Percentiles rank a stretch among this genome's conserved stretches.
Evolutionary conservation across 1,140 invertebrate genomes (phyloP).

Genomic region (Lutraria rhynchaena): DNA sequence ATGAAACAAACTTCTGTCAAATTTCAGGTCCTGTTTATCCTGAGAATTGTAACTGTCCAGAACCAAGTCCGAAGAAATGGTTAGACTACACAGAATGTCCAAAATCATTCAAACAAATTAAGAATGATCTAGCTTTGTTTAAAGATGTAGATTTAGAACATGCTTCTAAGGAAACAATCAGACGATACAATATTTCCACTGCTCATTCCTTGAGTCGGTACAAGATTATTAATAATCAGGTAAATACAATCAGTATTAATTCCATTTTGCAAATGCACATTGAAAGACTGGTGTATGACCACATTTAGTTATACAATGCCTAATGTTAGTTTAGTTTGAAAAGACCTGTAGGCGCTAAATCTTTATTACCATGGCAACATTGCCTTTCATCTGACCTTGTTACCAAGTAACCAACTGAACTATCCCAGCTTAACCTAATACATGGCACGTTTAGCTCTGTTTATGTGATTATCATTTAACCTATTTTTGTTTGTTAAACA

Average conservation of each 20-base stretch:
- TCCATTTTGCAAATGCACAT: neutral
- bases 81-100: slow-evolving; percentile 87
- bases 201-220: slow-evolving; percentile 96
- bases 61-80: slow-evolving; percentile 86
- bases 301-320: neutral
- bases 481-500: too few relatives aligned
- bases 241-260: slow-evolving; percentile 75
- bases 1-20: too few relatives aligned
- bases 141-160: slow-evolving; percentile 88
- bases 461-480: too few relatives aligned
- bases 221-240: slow-evolving; percentile 91
- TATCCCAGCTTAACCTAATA: too few relatives aligned
- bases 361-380: too few relatives aligned
- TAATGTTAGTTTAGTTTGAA: too few relatives aligned
- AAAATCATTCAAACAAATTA: slow-evolving; percentile 87
- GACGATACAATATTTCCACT: slow-evolving; percentile 88
- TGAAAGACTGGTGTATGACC: neutral
- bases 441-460: too few relatives aligned
- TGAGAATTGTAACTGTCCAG: slow-evolving; percentile 94
- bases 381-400: too few relatives aligned
- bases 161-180: slow-evolving; percentile 86
- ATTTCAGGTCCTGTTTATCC: slow-evolving; percentile 84
- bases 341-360: too few relatives aligned
- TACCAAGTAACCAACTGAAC: too few relatives aligned
- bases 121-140: slow-evolving; percentile 89